Conservation (phyloP, 2,797 vertebrate genomes). For the Hylomyscus alleni region DNA sequence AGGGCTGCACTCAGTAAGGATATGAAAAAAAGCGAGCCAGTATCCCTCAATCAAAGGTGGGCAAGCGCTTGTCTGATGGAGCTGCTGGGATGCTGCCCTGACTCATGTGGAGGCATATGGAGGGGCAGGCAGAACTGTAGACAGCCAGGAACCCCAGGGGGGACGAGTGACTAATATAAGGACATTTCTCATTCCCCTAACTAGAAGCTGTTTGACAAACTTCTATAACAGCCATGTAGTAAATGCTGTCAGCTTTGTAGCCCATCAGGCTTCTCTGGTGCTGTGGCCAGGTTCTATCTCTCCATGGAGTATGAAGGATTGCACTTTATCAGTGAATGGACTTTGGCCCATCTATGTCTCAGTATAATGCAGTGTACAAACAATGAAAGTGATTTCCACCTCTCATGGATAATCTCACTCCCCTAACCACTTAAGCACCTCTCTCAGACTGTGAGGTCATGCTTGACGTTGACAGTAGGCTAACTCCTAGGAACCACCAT, state of each 20-base stretch:
- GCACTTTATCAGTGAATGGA: neutral
- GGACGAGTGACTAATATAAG: neutral
- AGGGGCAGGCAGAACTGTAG: neutral
- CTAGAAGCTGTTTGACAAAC: neutral
- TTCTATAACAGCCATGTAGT: neutral
- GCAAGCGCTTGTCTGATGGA: neutral
- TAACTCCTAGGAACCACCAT: neutral
- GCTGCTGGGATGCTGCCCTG: neutral
- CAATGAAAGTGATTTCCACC: neutral
- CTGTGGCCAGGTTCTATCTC: neutral
- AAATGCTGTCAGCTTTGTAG: neutral
- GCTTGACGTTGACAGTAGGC: neutral
- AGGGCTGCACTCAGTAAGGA: neutral
- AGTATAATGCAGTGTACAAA: neutral
- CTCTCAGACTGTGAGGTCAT: neutral
- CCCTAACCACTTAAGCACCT: neutral
- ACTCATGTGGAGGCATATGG: neutral
- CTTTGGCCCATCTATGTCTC: neutral
- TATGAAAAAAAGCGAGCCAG: neutral
- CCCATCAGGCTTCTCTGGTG: neutral
- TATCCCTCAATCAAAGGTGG: neutral
- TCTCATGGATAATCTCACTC: neutral
- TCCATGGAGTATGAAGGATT: neutral
- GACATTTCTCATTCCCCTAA: neutral
- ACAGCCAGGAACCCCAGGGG: neutral